phyloP scores from a whole-genome alignment of 2,113 vertebrate species.

The Tor tambroides region DNA sequence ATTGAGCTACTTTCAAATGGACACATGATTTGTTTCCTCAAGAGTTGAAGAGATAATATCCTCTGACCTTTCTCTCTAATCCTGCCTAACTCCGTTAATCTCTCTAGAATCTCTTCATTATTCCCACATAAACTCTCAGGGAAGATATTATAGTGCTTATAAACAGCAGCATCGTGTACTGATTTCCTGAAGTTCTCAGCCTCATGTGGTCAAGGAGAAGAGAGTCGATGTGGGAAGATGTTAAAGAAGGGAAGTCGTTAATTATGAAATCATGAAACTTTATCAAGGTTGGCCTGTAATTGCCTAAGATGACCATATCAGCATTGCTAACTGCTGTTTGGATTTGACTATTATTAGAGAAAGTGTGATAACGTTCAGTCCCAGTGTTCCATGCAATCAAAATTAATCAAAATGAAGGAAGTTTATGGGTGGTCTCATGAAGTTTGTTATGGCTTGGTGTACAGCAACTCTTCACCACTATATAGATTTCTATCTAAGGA shows the following conservation, averaged over 20 bases:
- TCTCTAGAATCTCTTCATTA: slow-evolving; percentile 29
- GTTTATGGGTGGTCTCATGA: not conserved
- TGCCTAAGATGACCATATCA: not conserved
- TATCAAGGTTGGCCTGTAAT: slow-evolving; percentile 15
- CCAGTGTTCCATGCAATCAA: not conserved
- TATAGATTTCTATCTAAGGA: not conserved
- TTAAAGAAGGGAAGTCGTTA: not conserved
- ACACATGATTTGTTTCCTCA: slow-evolving; percentile 35
- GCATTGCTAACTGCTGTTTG: slow-evolving; percentile 1
- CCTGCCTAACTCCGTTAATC: slow-evolving; percentile 28
- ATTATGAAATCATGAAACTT: slow-evolving; percentile 3
- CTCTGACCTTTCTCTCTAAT: slow-evolving; percentile 27
- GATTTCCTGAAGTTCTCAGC: not conserved
- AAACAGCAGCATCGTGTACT: not conserved
- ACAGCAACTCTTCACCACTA: not conserved
- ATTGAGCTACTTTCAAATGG: slow-evolving; percentile 31
- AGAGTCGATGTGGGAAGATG: not conserved
- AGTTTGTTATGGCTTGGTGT: not conserved
- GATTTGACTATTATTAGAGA: not conserved
- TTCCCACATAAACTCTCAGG: slow-evolving; percentile 19
- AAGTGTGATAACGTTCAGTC: not conserved
- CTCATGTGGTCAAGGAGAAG: not conserved
- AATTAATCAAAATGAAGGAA: not conserved
- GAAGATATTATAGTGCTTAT: not conserved
- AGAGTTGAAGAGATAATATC: slow-evolving; percentile 24